Percentiles rank a stretch among this genome's conserved stretches.
phyloP scores from a whole-genome alignment of 2,797 vertebrate genomes.

The Pseudochirops cupreus region DNA sequence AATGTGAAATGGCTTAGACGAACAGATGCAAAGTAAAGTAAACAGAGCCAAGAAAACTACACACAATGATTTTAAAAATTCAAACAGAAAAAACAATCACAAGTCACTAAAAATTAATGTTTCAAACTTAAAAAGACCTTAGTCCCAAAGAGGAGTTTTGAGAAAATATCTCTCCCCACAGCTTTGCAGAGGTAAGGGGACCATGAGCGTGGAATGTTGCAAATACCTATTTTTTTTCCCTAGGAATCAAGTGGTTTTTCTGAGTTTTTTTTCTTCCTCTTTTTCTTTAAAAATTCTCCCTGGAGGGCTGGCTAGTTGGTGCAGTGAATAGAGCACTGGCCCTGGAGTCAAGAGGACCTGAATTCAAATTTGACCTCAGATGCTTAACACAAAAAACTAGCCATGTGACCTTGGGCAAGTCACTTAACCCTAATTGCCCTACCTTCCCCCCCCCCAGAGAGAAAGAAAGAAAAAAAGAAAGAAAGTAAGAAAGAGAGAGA shows the following conservation, averaged over 20 bases:
- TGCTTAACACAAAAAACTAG: no score
- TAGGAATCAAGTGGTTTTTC: background rate
- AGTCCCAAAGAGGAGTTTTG: background rate
- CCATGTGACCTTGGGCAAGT: no score
- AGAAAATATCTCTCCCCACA: background rate
- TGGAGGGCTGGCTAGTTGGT: no score
- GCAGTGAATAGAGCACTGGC: no score
- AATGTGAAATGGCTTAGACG: background rate
- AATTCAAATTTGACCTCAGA: no score
- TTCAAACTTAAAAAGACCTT: background rate
- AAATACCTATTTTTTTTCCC: background rate
- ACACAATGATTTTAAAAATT: background rate
- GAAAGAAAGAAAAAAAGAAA: no score
- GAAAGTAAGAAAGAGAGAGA: no score
- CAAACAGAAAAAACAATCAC: background rate
- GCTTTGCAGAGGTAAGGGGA: background rate
- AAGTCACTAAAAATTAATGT: background rate
- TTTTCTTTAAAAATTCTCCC: background rate
- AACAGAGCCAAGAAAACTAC: background rate
- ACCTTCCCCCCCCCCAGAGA: no score
- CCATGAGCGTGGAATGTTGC: background rate
- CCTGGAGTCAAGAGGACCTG: no score
- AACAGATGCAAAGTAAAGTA: background rate
- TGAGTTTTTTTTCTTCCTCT: background rate
- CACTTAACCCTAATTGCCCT: no score